Evolutionary conservation across 2,113 vertebrate genomes (phyloP), one percentile per base, ranked within the genome.

Genomic region (Amia ocellicauda): DNA sequence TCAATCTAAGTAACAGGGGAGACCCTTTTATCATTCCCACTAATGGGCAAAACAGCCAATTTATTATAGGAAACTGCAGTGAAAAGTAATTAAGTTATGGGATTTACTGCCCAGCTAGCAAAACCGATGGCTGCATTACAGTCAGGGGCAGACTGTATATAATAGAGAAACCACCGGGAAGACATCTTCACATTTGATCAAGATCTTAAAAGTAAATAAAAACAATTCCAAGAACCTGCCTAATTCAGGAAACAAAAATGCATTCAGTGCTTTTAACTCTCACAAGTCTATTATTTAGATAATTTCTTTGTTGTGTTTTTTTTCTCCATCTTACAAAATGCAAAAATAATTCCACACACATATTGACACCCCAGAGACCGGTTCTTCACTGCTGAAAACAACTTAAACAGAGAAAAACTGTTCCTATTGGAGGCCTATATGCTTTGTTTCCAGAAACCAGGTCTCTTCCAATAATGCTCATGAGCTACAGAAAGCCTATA

Each of bases 51-150:
- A 13, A 26, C 51, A 26, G 51, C 3, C 26, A 7, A 31, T 56
- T 56, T 8, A 56, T 31, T 31, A 56, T 17, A 17, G 2, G 10
- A 26, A 28, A 28, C 28, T 16, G 53, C 16, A 29, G 3, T 31
- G 24, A 56, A 31, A 31, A 9, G 51, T 27, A 53, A 53, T 53
- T 26, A 29, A 56, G 53, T 56, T 56, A 56, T 56, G 28, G 53
- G 53, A 56, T 10, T 31, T 56, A 31, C 53, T n/a, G 53, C 53
- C 29, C 16, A n/a, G 26, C 28, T 56, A n/a, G 9, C 53, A n/a
- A 24, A 31, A 28, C 3, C 1, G 14, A 16, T 28, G 27, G 23
- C 51, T 13, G 23, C 11, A 7, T n/a, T 2, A 4, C 52, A 17
- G 24, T 17, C 24, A 17, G 53, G 28, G 14, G 16, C 5, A 26